These are phyloP conservation scores for Apodemia mormo DNA, from an alignment of 2,888 invertebrate genomes.

Conservation along the genomic window DNA sequence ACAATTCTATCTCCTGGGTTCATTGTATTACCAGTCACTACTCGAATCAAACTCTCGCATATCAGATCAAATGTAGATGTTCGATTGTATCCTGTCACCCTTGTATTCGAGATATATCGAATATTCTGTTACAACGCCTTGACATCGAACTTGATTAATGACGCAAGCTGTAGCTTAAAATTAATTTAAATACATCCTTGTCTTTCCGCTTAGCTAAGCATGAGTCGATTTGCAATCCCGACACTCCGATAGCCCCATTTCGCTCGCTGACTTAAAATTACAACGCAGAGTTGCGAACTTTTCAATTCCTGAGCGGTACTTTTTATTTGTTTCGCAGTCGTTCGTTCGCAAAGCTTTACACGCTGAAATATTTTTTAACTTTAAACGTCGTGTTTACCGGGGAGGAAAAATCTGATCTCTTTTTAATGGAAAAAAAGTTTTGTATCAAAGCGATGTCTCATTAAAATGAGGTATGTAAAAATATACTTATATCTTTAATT, in stretches of 20 bases:
- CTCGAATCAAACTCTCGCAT: slow-evolving; percentile 5
- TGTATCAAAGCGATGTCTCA: slow-evolving; percentile 24
- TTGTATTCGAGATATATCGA: slow-evolving; percentile 5
- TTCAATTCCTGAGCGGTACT: slow-evolving; percentile 44
- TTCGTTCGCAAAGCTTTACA: slow-evolving; percentile 46
- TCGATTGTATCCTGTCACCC: background rate
- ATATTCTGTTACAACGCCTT: slow-evolving; percentile 4
- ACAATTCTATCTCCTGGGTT: background rate
- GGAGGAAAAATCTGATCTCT: slow-evolving; percentile 41
- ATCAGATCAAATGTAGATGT: background rate
- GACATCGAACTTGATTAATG: slow-evolving; percentile 14
- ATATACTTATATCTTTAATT: background rate
- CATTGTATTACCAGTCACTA: background rate
- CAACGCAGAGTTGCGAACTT: slow-evolving; percentile 53
- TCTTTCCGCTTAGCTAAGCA: slow-evolving; percentile 65
- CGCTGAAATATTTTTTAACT: slow-evolving; percentile 41
- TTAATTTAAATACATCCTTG: slow-evolving; percentile 52
- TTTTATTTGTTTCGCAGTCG: slow-evolving; percentile 54
- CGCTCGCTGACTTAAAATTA: slow-evolving; percentile 68
- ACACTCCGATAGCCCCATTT: slow-evolving; percentile 64
- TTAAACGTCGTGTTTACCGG: slow-evolving; percentile 37
- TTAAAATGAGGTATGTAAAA: slow-evolving; percentile 36
- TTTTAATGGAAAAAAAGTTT: slow-evolving; percentile 40
- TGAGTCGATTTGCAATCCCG: slow-evolving; percentile 70
- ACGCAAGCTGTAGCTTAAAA: slow-evolving; percentile 7